Evolutionary conservation across 2,797 vertebrate genomes (phyloP).

Genomic region (Phataginus tetradactyla): DNA sequence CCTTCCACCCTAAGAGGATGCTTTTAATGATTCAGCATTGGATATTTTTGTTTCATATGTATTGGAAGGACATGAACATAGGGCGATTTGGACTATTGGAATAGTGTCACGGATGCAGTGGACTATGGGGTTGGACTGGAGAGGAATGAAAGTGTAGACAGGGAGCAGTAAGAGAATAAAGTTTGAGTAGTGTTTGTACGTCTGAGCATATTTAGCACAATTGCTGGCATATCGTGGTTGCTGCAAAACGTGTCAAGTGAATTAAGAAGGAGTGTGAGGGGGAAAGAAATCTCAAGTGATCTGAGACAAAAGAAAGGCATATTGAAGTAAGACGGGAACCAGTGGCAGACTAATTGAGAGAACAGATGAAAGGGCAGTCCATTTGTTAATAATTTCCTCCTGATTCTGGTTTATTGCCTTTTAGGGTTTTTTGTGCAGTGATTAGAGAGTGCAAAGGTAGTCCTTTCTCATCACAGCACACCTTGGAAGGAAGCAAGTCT

Average conservation of each 20-base stretch:
- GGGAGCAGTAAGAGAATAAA: neutral
- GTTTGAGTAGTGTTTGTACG: neutral
- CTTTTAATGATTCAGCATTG: neutral
- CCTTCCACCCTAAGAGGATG: neutral
- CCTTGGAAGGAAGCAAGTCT: slow-evolving; percentile 71
- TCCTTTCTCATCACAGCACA: slow-evolving; percentile 59
- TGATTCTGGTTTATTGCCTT: slow-evolving; percentile 13
- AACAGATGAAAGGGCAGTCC: neutral
- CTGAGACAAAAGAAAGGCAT: neutral
- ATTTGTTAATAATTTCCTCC: slow-evolving; percentile 25
- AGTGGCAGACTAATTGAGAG: neutral
- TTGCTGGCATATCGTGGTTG: neutral
- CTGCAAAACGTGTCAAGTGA: neutral
- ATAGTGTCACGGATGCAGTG: neutral
- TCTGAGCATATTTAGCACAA: neutral
- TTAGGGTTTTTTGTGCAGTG: slow-evolving; percentile 72
- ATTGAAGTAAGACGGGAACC: neutral
- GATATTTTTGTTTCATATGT: neutral
- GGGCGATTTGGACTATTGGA: neutral
- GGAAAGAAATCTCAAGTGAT: neutral
- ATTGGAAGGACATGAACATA: neutral
- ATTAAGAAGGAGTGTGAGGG: neutral
- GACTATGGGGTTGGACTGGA: neutral
- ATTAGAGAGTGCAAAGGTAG: slow-evolving; percentile 47
- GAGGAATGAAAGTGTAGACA: neutral